Evolutionary conservation across 2,113 vertebrate species (phyloP).

Genomic region (Strigops habroptila): DNA sequence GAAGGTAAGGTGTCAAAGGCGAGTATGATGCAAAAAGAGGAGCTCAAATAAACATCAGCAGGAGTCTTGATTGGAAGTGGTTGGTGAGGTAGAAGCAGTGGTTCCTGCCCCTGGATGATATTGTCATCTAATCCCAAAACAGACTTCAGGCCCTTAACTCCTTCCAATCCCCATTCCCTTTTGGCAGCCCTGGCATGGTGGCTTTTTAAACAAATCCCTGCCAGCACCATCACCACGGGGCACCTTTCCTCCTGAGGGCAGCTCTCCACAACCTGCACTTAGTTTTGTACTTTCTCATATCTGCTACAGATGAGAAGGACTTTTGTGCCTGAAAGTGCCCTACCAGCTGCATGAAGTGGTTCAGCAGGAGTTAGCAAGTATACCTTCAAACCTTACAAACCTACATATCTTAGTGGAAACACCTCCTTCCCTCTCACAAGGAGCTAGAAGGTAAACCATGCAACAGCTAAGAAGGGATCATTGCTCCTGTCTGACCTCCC

Average conservation of each 20-base stretch:
- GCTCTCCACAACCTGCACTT: background rate
- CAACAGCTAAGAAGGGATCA: accelerated
- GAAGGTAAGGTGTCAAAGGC: background rate
- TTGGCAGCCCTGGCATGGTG: accelerated
- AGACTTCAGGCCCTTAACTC: background rate
- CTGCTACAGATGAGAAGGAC: background rate
- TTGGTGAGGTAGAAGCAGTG: background rate
- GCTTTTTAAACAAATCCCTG: background rate
- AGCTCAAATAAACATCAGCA: background rate
- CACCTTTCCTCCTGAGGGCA: background rate
- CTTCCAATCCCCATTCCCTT: background rate
- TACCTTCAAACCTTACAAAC: background rate
- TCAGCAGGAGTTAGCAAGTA: background rate
- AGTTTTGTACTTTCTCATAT: background rate
- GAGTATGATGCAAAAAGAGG: background rate
- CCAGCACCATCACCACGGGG: accelerated
- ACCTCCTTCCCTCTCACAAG: background rate
- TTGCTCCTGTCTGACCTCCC: background rate
- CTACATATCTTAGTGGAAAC: background rate
- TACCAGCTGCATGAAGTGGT: accelerated
- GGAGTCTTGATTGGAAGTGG: background rate
- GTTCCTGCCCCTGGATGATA: background rate
- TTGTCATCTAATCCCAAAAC: background rate
- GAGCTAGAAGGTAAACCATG: background rate
- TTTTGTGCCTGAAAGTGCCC: background rate